Evolutionary conservation across 92 coral and sea anemone species (phyloP), one percentile per base, ranked within the genome.

Genomic region (Bergia puertoricense): DNA sequence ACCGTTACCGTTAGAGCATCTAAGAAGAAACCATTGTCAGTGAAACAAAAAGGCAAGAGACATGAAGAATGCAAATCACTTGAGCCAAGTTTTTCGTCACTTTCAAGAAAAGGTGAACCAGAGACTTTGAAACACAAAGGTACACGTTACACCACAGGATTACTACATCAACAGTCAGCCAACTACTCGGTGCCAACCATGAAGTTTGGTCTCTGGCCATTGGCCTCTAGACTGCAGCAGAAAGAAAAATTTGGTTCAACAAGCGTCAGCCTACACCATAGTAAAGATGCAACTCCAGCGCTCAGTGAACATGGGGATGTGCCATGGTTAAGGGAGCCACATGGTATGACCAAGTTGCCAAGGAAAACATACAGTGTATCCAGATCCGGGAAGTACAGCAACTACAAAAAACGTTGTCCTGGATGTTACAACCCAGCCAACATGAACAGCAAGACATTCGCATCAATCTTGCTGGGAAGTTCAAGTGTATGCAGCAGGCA

Each of bases 401-500:
- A 57, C 37, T 71, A 14, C 4, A 3, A 15, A 68, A 38, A 69
- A 69, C 77, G 57, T 23, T 76, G 75, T 15, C 71, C 66, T 50
- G 75, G 73, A 51, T 85, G 88, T 30, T 48, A 44, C 39, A 74
- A 48, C 51, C 50, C 71, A 74, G 3, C 16, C 43, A n/a, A 14
- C 14, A 50, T 74, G 9, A 44, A 85, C 88, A 85, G 88, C 38
- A 57, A 71, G 57, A 85, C 88, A 40, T 76, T 85, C 36, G 62
- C 48, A 48, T 3, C 65, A 36, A 77, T 73, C 46, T 66, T 85
- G 62, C 80, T 73, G 20, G 50, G 23, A 43, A 74, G 79, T 73
- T 30, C 81, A 73, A 42, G 10, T 46, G 46, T 85, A 45, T 85
- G 88, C 79, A 65, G 6, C 43, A 50, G 38, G 68, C 88, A 85